phyloP scores from a whole-genome alignment of 2,113 vertebrate genomes.

The Mionectes macconnelli region DNA sequence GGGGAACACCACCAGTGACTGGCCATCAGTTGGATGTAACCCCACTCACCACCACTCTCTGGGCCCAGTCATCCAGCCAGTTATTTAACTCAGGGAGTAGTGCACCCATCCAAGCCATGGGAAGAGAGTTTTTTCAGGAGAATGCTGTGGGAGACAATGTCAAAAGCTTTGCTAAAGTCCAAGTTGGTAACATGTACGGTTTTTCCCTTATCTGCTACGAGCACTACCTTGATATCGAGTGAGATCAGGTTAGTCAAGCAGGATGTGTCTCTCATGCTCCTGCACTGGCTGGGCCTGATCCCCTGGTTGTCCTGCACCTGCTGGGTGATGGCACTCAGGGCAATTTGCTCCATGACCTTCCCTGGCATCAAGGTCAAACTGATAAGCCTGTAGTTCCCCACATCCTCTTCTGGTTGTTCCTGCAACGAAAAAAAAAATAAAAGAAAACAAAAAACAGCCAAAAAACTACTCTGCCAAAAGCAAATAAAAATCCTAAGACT shows the following conservation, averaged over 20 bases:
- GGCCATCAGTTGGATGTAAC: neutral
- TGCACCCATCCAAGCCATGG: neutral
- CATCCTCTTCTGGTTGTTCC: neutral
- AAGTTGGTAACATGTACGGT: neutral
- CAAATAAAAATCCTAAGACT: neutral
- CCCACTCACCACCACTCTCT: neutral
- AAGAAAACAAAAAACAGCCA: neutral
- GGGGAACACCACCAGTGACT: neutral
- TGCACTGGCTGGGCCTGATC: neutral
- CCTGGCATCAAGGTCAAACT: neutral
- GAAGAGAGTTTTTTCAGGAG: neutral
- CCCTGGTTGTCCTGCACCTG: neutral
- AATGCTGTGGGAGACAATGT: neutral
- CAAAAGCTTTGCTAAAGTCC: neutral
- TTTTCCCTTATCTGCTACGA: neutral
- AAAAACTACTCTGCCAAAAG: neutral
- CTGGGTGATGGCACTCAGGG: too few species aligned
- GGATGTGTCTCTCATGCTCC: neutral
- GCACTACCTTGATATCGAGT: neutral
- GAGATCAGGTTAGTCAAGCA: neutral
- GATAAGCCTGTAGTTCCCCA: neutral
- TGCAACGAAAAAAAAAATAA: neutral
- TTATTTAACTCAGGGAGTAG: neutral
- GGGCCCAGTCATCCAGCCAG: neutral
- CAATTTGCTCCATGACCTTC: neutral